These are phyloP conservation scores for Drosophila trichaetosa DNA, from an alignment of 2,888 invertebrate species.

Conservation along the genomic window DNA sequence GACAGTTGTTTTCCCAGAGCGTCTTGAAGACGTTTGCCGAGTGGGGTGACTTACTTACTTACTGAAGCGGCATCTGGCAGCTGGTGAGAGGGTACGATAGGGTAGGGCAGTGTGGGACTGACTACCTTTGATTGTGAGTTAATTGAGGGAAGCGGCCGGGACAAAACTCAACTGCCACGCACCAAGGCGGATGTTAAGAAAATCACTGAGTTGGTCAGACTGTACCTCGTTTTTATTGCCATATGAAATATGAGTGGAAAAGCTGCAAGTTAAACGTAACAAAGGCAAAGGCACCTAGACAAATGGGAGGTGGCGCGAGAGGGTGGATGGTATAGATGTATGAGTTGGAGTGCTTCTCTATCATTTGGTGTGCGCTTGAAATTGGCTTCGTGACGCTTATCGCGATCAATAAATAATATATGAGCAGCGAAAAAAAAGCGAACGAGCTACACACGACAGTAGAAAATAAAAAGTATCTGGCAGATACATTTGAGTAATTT, in stretches of 20 bases:
- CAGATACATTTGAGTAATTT: conserved; percentile 83
- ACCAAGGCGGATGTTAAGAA: conserved; percentile 57
- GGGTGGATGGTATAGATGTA: neutral
- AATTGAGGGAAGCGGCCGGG: conserved; percentile 55
- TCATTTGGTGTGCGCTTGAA: conserved; percentile 74
- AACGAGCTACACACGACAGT: conserved; percentile 53
- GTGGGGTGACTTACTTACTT: conserved; percentile 65
- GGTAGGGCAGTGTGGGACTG: conserved; percentile 12
- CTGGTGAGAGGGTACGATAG: conserved; percentile 39
- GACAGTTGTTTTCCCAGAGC: conserved; percentile 77
- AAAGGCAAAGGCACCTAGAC: neutral
- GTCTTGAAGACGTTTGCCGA: conserved; percentile 69
- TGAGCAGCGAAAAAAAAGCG: conserved; percentile 52
- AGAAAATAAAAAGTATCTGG: conserved; percentile 72
- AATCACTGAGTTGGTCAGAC: conserved; percentile 48
- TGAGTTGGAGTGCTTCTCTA: conserved; percentile 50
- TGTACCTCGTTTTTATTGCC: conserved; percentile 32
- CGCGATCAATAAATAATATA: conserved; percentile 85
- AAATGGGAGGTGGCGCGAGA: neutral
- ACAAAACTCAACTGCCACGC: conserved; percentile 61
- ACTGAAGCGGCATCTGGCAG: conserved; percentile 66
- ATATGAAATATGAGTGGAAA: conserved; percentile 20
- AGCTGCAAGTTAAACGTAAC: conserved; percentile 11
- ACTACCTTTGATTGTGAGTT: conserved; percentile 70
- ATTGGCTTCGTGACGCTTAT: conserved; percentile 84